These are phyloP conservation scores for Cirrhinus molitorella DNA, from an alignment of 2,797 vertebrate genomes.

Conservation along the genomic window DNA sequence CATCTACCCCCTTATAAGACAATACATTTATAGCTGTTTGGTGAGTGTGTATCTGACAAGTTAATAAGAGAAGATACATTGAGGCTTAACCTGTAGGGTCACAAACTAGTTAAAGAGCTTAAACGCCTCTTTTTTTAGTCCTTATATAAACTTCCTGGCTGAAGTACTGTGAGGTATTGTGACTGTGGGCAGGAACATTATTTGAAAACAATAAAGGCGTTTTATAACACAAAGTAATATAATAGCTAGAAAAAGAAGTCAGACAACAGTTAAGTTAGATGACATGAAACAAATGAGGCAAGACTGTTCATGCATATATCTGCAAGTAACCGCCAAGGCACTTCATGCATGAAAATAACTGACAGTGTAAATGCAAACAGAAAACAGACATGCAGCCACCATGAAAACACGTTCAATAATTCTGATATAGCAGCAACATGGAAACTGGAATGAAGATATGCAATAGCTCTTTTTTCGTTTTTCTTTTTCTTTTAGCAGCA, in stretches of 20 bases:
- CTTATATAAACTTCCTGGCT: neutral
- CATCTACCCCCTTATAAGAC: slow-evolving; percentile 65
- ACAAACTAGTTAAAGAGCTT: neutral
- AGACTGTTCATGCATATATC: slow-evolving; percentile 27
- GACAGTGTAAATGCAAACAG: slow-evolving; percentile 70
- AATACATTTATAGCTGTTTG: neutral
- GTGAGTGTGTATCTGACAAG: slow-evolving; percentile 68
- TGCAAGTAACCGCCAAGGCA: neutral
- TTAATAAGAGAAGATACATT: slow-evolving; percentile 75
- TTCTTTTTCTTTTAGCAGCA: slow-evolving; percentile 58
- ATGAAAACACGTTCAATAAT: slow-evolving; percentile 90
- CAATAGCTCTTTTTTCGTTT: slow-evolving; percentile 88
- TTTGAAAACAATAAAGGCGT: neutral
- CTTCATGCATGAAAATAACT: slow-evolving; percentile 64
- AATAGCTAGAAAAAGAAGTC: slow-evolving; percentile 16
- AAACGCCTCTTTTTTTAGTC: neutral
- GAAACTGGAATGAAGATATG: slow-evolving; percentile 56
- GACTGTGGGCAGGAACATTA: slow-evolving; percentile 24
- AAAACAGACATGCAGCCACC: slow-evolving; percentile 83
- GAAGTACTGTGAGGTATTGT: slow-evolving; percentile 32
- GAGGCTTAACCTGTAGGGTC: slow-evolving; percentile 63
- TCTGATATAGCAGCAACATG: slow-evolving; percentile 98
- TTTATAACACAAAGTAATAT: slow-evolving; percentile 21
- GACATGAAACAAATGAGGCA: slow-evolving; percentile 4
- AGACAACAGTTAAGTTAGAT: slow-evolving; percentile 12